Evolutionary conservation across 2,113 vertebrate genomes (phyloP).

Genomic region (Cardinalis cardinalis): DNA sequence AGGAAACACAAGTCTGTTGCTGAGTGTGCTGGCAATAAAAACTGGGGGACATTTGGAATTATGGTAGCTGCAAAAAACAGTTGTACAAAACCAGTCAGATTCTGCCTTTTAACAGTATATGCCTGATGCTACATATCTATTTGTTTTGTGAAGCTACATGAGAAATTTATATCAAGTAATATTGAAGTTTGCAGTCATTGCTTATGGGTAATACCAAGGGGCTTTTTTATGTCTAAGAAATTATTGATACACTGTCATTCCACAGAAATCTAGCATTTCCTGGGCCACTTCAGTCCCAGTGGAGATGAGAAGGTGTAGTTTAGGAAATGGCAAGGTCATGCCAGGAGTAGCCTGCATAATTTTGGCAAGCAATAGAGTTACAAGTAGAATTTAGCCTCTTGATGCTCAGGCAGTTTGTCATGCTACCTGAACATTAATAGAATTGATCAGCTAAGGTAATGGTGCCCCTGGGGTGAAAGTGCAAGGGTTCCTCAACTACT

Average conservation of each 20-base stretch:
- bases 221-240: background rate
- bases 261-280: background rate
- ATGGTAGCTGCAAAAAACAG: background rate
- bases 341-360: background rate
- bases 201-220: background rate
- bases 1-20: background rate
- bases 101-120: background rate
- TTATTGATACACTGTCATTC: background rate
- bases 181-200: background rate
- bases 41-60: background rate
- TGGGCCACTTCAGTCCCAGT: background rate
- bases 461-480: background rate
- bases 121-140: background rate
- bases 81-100: background rate
- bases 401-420: background rate
- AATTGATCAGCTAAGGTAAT: background rate
- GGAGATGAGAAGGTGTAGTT: background rate
- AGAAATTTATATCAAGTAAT: background rate
- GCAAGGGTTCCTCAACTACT: background rate
- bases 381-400: background rate
- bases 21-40: background rate
- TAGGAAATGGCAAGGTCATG: background rate
- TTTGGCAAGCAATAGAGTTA: background rate
- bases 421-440: background rate
- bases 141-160: background rate